Conservation (phyloP, 2,113 vertebrate species). For the Eonycteris spelaea region DNA sequence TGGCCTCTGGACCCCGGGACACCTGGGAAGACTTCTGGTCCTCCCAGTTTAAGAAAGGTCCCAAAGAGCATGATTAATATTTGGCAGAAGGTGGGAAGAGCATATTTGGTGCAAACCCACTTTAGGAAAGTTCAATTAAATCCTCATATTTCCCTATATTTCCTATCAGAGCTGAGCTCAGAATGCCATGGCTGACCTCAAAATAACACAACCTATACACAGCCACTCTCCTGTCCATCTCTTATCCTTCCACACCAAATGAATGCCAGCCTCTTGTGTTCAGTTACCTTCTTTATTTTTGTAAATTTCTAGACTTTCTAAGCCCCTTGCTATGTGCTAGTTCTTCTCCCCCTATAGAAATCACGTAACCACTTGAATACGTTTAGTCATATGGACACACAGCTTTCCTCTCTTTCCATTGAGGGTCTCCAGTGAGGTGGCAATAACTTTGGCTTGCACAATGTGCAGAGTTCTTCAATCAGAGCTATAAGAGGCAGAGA, state of each 20-base stretch:
- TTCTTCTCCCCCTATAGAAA: background rate
- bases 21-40: background rate
- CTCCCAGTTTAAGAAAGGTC: background rate
- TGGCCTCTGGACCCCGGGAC: background rate
- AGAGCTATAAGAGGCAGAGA: background rate
- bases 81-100: background rate
- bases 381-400: background rate
- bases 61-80: background rate
- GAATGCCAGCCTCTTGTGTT: background rate
- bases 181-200: background rate
- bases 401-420: background rate
- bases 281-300: conserved; percentile 4
- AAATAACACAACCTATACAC: background rate
- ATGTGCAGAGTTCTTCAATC: background rate
- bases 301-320: conserved; percentile 1
- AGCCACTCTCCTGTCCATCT: background rate
- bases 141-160: background rate
- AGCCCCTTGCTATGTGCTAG: background rate
- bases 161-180: background rate
- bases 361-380: background rate
- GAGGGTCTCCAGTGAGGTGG: background rate
- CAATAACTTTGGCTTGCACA: background rate
- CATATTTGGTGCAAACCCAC: background rate
- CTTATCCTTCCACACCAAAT: background rate
- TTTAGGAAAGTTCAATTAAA: background rate